Evolutionary conservation across 2,113 vertebrate species (phyloP).

Genomic region (Buteo buteo): DNA sequence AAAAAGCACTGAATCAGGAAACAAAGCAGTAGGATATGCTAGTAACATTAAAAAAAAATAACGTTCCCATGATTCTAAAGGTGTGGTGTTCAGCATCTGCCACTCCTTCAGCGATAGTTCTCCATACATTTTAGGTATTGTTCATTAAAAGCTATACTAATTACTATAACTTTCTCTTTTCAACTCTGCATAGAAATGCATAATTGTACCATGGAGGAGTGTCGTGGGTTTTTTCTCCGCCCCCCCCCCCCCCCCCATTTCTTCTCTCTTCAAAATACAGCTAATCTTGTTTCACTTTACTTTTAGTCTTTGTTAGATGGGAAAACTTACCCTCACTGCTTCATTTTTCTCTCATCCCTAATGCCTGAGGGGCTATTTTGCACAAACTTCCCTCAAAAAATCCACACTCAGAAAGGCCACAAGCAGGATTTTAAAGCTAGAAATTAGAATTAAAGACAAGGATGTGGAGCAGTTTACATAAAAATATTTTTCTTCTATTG

Average conservation of each 20-base stretch:
- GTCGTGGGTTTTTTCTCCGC: background rate
- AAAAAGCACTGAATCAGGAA: background rate
- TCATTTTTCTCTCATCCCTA: background rate
- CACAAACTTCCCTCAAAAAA: background rate
- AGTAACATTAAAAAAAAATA: background rate
- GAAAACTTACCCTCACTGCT: background rate
- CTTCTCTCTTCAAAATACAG: conserved; percentile 13
- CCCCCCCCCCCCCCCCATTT: too few relatives aligned
- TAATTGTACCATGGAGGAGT: background rate
- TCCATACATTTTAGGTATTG: background rate
- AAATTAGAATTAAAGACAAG: background rate
- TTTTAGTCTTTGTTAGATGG: background rate
- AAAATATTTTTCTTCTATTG: background rate
- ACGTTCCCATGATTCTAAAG: background rate
- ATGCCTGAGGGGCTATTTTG: background rate
- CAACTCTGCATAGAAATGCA: background rate
- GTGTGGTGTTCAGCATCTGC: background rate
- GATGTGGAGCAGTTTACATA: background rate
- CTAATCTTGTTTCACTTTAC: background rate
- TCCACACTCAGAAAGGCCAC: background rate
- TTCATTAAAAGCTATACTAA: background rate
- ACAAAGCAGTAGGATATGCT: background rate
- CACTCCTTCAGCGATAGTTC: background rate
- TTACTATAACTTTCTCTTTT: conserved; percentile 30
- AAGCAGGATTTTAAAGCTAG: background rate